Base-by-base conservation (phyloP, 2,113 vertebrate genomes). In the Poeciliopsis retropinna region DNA sequence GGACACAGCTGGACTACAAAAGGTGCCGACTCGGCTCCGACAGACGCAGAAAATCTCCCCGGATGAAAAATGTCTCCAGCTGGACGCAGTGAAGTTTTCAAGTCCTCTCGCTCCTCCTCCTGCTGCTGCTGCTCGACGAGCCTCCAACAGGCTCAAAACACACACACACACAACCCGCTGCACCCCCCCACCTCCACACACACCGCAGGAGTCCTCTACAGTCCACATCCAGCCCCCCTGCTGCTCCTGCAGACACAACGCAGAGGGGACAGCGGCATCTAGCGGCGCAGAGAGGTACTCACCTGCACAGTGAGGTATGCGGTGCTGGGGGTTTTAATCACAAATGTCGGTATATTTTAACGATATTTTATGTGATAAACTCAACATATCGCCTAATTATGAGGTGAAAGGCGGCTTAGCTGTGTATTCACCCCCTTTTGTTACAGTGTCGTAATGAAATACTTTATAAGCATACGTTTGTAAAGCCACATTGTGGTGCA, bases 81-180 rank as follows among this genome's bases (percentile, higher is more conserved):
- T 79, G 69, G 63, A 72, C 27, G 76, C 73, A 8, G 76, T 17
- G 68, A 93, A 93, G 88, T 93, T 93, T 90, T 81, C 63, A 89
- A 92, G 88, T 87, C 77, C 74, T 60, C 28, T 81, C 78, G 47
- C 51, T 57, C 51, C 51, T 57, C 22, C 51, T 90, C 73, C 32
- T 34, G 9, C 74, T 60, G 25, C 82, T 78, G 57, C 81, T 65
- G 72, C 85, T 67, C 75, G 80, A 81, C 81, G 80, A 85, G 69
- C 76, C 75, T 70, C 51, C 30, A 60, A 67, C 78, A 78, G 81
- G 73, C 85, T 69, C 60, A 44, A 57, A 66, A 41, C 67, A 30
- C 62, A 41, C 76, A 57, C 76, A 81, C 61, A 66, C 64, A 61
- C 34, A 27, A 73, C 39, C 70, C 54, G 64, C 75, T 30, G 39